Base-by-base conservation (phyloP, 2,888 invertebrate genomes). In the Drosophila birchii region DNA sequence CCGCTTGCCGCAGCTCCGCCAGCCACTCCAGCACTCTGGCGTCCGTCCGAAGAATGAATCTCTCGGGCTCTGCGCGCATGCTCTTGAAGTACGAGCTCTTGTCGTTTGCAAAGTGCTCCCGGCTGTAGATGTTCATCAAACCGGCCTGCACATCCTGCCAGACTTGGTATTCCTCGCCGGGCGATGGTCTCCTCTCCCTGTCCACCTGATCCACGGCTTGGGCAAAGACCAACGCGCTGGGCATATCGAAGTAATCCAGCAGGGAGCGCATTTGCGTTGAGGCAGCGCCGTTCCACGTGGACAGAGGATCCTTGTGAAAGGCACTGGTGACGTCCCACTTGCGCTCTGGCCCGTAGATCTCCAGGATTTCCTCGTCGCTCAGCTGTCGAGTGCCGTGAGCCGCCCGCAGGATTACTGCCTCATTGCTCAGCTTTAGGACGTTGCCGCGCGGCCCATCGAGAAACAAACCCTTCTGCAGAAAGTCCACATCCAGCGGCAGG, bases 221-320 rank as follows among this genome's bases (percentile, higher is more conserved):
- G 0, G 95, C 96, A 91, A 95, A 96, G 5, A 94, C 93, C 34
- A 96, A 88, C 9, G 94, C 93, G 0, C 94, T 93, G 0, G 95
- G 94, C 90, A 95, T 94, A 90, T 96, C 96, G 89, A 96, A 96
- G 86, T 95, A 96, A 90, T 96, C 96, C 44, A 96, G 92, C 38
- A 96, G 92, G 7, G 95, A 94, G 68, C 96, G 93, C 91, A 95
- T 93, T 89, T 94, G 93, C 57, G 93, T 90, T 0, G 95, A 93
- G 44, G 94, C 86, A 0, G 95, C 94, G 0, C 94, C 95, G 86
- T 95, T 95, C 95, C 95, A 95, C 0, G 94, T 94, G 8, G 93
- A 91, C 16, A 95, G 78, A 6, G 94, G 93, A 83, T 95, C 93
- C 36, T 93, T 89, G 11, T 92, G 91, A 80, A 95, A 95, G 36